These are phyloP conservation scores for Psophia crepitans DNA, from an alignment of 2,113 vertebrate genomes.

Conservation along the genomic window DNA sequence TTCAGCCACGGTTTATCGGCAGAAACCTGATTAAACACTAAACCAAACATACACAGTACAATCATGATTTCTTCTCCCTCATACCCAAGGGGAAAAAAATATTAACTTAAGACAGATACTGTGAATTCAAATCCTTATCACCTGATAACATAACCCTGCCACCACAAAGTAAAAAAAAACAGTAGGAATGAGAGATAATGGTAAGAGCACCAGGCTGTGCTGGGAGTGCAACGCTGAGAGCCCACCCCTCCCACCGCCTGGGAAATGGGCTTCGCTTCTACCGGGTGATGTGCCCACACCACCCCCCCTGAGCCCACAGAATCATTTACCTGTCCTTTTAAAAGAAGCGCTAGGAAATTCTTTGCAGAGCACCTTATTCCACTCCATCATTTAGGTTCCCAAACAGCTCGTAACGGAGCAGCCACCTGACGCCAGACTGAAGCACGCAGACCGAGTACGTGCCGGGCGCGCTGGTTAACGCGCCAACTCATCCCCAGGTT, in stretches of 20 bases:
- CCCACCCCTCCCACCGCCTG: too few species aligned
- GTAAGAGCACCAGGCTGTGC: not conserved
- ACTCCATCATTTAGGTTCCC: not conserved
- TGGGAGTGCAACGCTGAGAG: not conserved
- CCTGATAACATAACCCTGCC: not conserved
- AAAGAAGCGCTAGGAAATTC: not conserved
- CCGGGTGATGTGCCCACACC: rapidly evolving
- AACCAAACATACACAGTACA: not conserved
- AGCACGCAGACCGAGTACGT: rapidly evolving
- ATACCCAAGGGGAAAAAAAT: not conserved
- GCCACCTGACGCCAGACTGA: not conserved
- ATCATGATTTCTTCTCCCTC: not conserved
- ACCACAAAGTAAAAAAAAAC: not conserved
- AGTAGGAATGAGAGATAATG: not conserved
- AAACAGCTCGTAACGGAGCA: too few species aligned
- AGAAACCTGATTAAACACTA: not conserved
- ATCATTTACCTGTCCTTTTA: not conserved
- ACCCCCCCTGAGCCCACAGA: not conserved
- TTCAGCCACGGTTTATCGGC: not conserved
- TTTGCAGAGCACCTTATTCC: not conserved
- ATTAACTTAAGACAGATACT: not conserved
- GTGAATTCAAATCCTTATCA: not conserved
- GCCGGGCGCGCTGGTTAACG: rapidly evolving
- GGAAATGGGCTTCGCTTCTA: rapidly evolving
- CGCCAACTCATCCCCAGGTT: not conserved